Evolutionary conservation across 2,113 vertebrate species (phyloP).

Genomic region (Mus spicilegus): DNA sequence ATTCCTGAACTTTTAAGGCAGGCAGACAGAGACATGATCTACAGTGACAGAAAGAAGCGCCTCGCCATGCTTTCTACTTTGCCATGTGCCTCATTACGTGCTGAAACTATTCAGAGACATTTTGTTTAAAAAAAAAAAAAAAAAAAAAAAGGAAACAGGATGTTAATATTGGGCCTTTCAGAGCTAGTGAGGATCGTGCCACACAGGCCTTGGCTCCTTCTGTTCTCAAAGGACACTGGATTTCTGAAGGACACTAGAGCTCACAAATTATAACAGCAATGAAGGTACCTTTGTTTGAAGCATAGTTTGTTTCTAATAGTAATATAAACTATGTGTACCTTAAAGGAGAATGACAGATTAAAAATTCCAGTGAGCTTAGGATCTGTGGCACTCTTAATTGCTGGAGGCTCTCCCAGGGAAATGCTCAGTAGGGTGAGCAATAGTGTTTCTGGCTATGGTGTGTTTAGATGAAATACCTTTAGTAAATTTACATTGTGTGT

Average conservation of each 20-base stretch:
- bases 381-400: background rate
- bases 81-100: background rate
- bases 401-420: background rate
- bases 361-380: background rate
- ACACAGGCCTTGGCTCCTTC: background rate
- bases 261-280: background rate
- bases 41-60: background rate
- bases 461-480: background rate
- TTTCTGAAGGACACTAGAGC: background rate
- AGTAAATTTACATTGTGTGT: background rate
- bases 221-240: background rate
- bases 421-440: accelerated
- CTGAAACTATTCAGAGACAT: constrained; percentile 5
- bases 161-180: background rate
- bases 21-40: background rate
- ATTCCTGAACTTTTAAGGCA: background rate
- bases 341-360: background rate
- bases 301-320: background rate
- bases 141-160: background rate
- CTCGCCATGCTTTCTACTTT: background rate
- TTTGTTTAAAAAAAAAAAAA: background rate
- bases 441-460: background rate
- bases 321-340: accelerated
- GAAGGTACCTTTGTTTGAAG: constrained; percentile 2
- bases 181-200: background rate